Conservation (phyloP, 2,888 invertebrate genomes). For the Lagria hirta region DNA sequence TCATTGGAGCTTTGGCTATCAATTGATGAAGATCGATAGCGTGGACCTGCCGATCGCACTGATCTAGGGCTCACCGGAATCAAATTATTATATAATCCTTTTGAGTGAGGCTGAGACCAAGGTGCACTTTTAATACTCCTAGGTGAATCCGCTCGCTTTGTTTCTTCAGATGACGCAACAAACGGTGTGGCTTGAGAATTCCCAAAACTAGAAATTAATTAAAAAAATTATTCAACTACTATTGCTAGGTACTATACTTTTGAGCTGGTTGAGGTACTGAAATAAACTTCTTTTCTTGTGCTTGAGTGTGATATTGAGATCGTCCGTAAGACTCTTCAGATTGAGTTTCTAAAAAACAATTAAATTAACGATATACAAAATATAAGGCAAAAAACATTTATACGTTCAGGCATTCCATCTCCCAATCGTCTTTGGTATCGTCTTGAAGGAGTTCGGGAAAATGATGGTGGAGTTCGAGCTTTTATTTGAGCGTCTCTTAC, state of each 20-base stretch:
- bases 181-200: conserved; percentile 28
- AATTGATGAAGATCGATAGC: conserved; percentile 76
- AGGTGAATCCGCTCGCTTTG: conserved; percentile 66
- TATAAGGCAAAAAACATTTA: conserved; percentile 10
- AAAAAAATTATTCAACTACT: conserved; percentile 1
- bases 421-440: conserved; percentile 62
- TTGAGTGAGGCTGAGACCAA: conserved; percentile 70
- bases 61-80: conserved; percentile 74
- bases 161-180: conserved; percentile 24
- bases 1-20: conserved; percentile 91
- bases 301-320: conserved; percentile 46
- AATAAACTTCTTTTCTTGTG: conserved; percentile 57
- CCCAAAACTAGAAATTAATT: too few species aligned
- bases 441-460: conserved; percentile 65
- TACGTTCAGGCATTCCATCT: conserved; percentile 25
- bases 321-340: conserved; percentile 47
- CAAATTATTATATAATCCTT: conserved; percentile 67
- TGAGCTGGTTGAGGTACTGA: conserved; percentile 61
- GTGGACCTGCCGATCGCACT: conserved; percentile 69
- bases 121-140: conserved; percentile 83
- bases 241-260: conserved; percentile 33
- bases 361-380: conserved; percentile 6
- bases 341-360: conserved; percentile 44
- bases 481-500: conserved; percentile 56
- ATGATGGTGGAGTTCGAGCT: conserved; percentile 59